These are phyloP conservation scores for Oxyteleia sp. DNA, from an alignment of 2,888 invertebrate species.

Conservation along the genomic window DNA sequence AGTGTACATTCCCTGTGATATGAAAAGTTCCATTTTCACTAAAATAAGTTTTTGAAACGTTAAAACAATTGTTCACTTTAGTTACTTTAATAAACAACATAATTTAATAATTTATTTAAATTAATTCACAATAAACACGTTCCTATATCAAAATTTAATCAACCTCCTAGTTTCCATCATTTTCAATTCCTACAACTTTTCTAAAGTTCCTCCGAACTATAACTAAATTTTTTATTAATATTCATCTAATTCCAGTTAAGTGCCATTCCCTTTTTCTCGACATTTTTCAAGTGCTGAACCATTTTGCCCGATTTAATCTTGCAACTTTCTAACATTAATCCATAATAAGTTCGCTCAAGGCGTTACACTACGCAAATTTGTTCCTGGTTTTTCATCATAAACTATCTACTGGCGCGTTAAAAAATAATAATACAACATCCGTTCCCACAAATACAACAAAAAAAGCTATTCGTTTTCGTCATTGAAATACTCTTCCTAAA, in stretches of 20 bases:
- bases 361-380: constrained; percentile 15
- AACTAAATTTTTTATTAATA: constrained; percentile 14
- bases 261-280: background rate
- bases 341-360: constrained; percentile 40
- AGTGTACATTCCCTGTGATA: too few relatives aligned
- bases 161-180: too few relatives aligned
- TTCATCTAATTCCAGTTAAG: background rate
- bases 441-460: background rate
- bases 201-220: background rate
- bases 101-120: too few relatives aligned
- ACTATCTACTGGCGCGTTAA: background rate
- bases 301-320: constrained; percentile 29
- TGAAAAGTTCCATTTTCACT: too few relatives aligned
- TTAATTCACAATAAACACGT: too few relatives aligned
- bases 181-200: background rate
- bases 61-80: too few relatives aligned
- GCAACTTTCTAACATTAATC: constrained; percentile 52
- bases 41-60: too few relatives aligned
- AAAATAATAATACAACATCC: background rate
- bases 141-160: too few relatives aligned
- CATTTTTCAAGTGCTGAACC: background rate
- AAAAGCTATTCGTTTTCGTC: background rate
- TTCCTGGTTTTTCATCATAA: constrained; percentile 10
- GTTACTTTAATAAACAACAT: too few relatives aligned
- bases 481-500: background rate